Evolutionary conservation across 2,888 invertebrate species (phyloP), one percentile per base, ranked within the genome.

Genomic region (Limnephilus marmoratus): DNA sequence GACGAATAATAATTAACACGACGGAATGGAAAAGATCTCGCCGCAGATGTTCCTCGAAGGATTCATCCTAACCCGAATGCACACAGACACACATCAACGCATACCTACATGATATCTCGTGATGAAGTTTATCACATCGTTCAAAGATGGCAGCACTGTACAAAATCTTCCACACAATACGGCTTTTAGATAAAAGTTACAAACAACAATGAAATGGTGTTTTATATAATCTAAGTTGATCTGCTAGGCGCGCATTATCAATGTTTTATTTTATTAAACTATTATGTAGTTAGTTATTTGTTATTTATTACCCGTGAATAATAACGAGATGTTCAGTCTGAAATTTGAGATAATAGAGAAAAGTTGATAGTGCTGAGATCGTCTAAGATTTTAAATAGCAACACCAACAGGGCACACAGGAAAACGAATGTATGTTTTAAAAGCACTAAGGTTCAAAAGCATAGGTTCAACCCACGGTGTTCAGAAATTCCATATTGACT

Each of bases 131-230:
- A 80, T 89, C 88, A 24, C 41, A 24, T 85, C 91, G 81, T 68
- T 34, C 85, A 91, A 80, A 91, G 91, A 91, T 91, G 91, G 91
- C 91, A 91, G 91, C 91, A 85, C 91, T 31, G 29, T 90, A 82
- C 90, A 85, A 49, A 82, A 83, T 82, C 31, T 81, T 53, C 2
- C 7, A 68, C 2, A 68, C 68, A 24, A n/a, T 9, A 68, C 68
- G 7, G 68, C 68, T 24, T 68, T 68, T 68, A 9, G 24, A 13
- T 13, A 53, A 53, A 68, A 68, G 9, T 68, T 68, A 2, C 68
- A 68, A 68, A n/a, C 24, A 68, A 24, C 68, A 68, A 68, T 68
- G 53, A 53, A 53, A 18, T 18, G 15, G 4, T 68, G 24, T 68
- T 7, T 41, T 4, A 18, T 18, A 68, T 18, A 1, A 1, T 24